Conservation (phyloP, 2,888 invertebrate genomes). For the Doris montereyensis region DNA sequence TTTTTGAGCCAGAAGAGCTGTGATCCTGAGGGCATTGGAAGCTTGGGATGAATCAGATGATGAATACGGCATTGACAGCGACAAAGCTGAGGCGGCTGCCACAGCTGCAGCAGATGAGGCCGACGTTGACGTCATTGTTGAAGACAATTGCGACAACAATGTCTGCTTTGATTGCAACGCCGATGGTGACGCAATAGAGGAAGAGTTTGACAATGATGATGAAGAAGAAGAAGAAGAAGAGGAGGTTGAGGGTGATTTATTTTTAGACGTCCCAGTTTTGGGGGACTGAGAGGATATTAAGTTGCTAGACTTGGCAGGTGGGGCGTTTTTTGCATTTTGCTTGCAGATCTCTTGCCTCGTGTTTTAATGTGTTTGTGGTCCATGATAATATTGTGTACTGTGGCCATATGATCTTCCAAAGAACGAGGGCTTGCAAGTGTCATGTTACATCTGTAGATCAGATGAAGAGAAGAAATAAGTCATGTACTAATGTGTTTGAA, state of each 20-base stretch:
- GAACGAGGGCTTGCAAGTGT: slow-evolving; percentile 50
- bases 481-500: no score
- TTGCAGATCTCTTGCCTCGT: slow-evolving; percentile 40
- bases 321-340: no score
- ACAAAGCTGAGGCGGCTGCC: no score
- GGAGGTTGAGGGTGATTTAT: not conserved
- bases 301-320: slow-evolving; percentile 33
- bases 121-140: not conserved
- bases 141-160: not conserved
- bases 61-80: no score
- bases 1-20: not conserved
- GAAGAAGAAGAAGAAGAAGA: not conserved
- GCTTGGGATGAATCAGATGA: no score
- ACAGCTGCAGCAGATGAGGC: not conserved
- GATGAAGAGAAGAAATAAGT: not conserved
- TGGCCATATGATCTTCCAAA: slow-evolving; percentile 54
- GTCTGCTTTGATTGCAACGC: not conserved
- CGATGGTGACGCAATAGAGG: not conserved
- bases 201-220: not conserved
- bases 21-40: not conserved
- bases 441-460: slow-evolving; percentile 39
- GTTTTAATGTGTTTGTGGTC: slow-evolving; percentile 43
- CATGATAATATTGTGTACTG: slow-evolving; percentile 46
- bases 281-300: not conserved
- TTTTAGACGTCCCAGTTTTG: not conserved